Evolutionary conservation across 92 coral and sea anemone genomes (phyloP).

Genomic region (Umimayanthus kanabou): DNA sequence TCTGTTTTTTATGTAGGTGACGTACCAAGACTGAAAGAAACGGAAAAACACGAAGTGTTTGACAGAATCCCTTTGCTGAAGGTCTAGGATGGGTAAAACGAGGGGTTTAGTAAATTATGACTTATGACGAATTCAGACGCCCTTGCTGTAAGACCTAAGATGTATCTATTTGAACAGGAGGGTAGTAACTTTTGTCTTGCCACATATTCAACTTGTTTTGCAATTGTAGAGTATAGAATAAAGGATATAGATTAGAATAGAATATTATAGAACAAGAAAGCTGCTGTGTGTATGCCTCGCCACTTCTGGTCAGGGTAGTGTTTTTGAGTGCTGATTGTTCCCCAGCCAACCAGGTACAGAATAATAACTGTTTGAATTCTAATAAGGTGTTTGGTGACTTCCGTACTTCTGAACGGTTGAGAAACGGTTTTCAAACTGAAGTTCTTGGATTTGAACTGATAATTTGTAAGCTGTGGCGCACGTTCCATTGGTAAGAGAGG

Average conservation of each 20-base stretch:
- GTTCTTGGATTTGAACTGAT: no score
- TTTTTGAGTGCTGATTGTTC: background rate
- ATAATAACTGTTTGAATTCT: background rate
- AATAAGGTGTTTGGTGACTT: background rate
- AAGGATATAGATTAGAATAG: background rate
- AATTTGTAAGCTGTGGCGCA: no score
- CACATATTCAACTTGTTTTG: background rate
- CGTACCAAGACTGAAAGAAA: background rate
- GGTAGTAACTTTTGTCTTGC: background rate
- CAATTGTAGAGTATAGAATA: background rate
- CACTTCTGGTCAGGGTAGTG: background rate
- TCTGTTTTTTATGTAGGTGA: background rate
- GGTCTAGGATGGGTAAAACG: background rate
- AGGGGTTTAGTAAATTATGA: background rate
- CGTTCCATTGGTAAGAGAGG: no score
- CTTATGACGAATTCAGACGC: background rate
- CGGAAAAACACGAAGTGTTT: conserved; percentile 2
- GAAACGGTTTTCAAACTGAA: no score
- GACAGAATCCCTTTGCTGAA: background rate
- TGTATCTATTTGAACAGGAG: conserved; percentile 10
- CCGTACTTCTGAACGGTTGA: no score
- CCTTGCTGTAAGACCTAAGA: background rate
- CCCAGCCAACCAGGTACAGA: background rate
- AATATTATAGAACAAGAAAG: background rate
- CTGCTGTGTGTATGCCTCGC: background rate